phyloP scores from a whole-genome alignment of 1,140 invertebrate species.

The Megalopta genalis region DNA sequence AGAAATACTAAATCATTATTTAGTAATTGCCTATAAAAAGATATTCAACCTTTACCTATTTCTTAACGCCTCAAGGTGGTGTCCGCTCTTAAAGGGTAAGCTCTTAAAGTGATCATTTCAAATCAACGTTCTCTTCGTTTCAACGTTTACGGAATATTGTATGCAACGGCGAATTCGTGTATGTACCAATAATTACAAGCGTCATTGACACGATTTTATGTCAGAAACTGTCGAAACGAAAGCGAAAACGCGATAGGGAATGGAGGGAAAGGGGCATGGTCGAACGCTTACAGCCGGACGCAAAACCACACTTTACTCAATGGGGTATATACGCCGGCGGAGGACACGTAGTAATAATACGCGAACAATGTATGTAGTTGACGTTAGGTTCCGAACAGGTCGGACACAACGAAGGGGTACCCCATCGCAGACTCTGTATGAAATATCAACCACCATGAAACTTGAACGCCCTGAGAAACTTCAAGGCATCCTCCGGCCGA shows the following conservation, averaged over 20 bases:
- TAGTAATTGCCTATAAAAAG: too few species aligned
- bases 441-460: conserved; percentile 81
- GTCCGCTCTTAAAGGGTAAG: too few species aligned
- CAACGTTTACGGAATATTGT: too few species aligned
- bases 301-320: conserved; percentile 77
- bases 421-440: conserved; percentile 76
- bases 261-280: conserved; percentile 24
- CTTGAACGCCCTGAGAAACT: conserved; percentile 79
- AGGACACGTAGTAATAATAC: conserved; percentile 66
- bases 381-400: conserved; percentile 65
- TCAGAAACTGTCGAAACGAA: not conserved
- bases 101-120: too few species aligned
- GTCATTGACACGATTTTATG: too few species aligned
- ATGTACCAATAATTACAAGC: too few species aligned
- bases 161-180: too few species aligned
- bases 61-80: too few species aligned
- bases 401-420: conserved; percentile 67
- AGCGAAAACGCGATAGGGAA: not conserved
- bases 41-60: too few species aligned
- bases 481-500: conserved; percentile 57
- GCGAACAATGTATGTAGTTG: conserved; percentile 76
- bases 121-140: too few species aligned
- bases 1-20: too few species aligned
- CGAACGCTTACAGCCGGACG: conserved; percentile 68
- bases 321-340: conserved; percentile 59